Evolutionary conservation across 2,113 vertebrate species (phyloP).

Genomic region (Clarias batrachus): DNA sequence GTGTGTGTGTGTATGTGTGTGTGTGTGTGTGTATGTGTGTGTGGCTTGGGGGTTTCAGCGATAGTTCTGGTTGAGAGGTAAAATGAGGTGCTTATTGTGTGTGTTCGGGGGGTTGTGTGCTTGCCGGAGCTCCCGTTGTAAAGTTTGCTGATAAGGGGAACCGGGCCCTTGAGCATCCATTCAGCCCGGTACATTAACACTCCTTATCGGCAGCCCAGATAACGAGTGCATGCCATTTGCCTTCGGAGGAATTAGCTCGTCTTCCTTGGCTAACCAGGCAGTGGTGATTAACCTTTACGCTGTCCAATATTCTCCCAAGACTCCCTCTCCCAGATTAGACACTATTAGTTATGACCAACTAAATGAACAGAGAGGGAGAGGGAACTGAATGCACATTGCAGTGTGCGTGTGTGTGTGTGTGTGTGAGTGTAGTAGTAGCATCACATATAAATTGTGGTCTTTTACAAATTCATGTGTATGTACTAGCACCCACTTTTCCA

Average conservation of each 20-base stretch:
- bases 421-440: slow-evolving; percentile 69
- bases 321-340: slow-evolving; percentile 98
- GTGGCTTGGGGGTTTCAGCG: slow-evolving; percentile 64
- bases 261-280: slow-evolving; percentile 98
- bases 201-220: slow-evolving; percentile 99
- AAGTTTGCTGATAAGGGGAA: slow-evolving; percentile 99
- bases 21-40: slow-evolving; percentile 54
- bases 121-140: slow-evolving; percentile 99
- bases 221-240: slow-evolving; percentile 99
- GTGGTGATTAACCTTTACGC: slow-evolving; percentile 99
- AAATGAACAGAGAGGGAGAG: slow-evolving; percentile 90
- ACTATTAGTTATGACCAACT: slow-evolving; percentile 99
- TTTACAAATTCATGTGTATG: slow-evolving; percentile 27
- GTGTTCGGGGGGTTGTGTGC: slow-evolving; percentile 91
- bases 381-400: slow-evolving; percentile 52
- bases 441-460: slow-evolving; percentile 40
- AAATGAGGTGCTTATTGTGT: slow-evolving; percentile 99
- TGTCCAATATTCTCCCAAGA: slow-evolving; percentile 99
- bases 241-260: slow-evolving; percentile 99
- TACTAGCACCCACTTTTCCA: background rate
- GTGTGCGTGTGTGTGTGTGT: slow-evolving; percentile 38
- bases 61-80: slow-evolving; percentile 99
- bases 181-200: slow-evolving; percentile 99
- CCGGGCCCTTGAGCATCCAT: slow-evolving; percentile 99
- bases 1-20: slow-evolving; percentile 57